Base-by-base conservation (phyloP, 23 tunicate species). In the Botrylloides violaceus region DNA sequence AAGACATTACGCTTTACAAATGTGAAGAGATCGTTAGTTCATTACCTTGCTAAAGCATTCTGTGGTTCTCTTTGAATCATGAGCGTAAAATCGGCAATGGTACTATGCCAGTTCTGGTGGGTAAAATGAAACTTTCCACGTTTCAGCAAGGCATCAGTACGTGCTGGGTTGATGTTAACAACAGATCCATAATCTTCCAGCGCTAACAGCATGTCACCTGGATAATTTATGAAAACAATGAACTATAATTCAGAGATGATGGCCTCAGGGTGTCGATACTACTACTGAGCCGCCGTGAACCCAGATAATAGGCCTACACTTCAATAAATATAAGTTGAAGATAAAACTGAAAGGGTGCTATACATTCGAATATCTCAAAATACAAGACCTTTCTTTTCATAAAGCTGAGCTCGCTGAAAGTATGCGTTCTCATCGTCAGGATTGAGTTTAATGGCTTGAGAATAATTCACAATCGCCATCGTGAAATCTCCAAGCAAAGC, bases 121-220 rank as follows among this genome's bases (percentile, higher is more conserved):
- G 61, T 33, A 35, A 77, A 90, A 61, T 75, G 64, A 36, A 71
- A 90, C 36, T 60, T 27, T 1, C 94, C 97, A 1, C 97, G 78
- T 61, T 79, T 65, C 25, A 79, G 28, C 57, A 90, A 32, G 2
- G 97, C 97, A 39, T 90, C 97, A 2, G 85, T 79, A 29, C 90
- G 50, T 0, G 72, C 30, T 19, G 97, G 97, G 73, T 90, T 76
- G 12, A 83, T 29, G 20, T 33, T 57, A 27, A 78, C 77, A 9
- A 90, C 97, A 2, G 81, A 61, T 12, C 78, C 88, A 47, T 83
- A 90, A 59, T 90, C 97, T 55, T 90, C 97, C 81, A 90, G 72
- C n/a, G 97, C 97, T 9, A 90, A 64, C 62, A 90, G 59, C 97
- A 90, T 90, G 81, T 90, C 97, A 15, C 97, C 97, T 88, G 58